Evolutionary conservation across 2,797 vertebrate species (phyloP).

Genomic region (Characodon lateralis): DNA sequence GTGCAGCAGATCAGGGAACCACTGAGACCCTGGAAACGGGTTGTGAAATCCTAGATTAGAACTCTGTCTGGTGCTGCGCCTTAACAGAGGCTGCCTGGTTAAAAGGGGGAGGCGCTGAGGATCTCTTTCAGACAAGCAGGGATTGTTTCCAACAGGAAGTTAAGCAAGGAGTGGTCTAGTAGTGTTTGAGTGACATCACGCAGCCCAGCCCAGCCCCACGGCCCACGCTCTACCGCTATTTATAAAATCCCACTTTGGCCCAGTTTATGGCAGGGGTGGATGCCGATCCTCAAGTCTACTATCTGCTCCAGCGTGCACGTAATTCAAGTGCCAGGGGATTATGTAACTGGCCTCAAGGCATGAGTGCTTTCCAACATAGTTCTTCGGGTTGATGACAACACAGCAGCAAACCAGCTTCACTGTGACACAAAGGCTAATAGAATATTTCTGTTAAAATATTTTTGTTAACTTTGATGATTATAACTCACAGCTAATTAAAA

Average conservation of each 20-base stretch:
- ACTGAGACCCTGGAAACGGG: conserved; percentile 38
- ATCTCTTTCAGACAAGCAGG: conserved; percentile 73
- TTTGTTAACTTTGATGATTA: too few relatives aligned
- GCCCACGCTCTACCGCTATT: conserved; percentile 81
- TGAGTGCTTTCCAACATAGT: conserved; percentile 56
- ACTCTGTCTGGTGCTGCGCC: conserved; percentile 27
- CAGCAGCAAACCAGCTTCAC: conserved; percentile 50
- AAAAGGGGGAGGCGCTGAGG: conserved; percentile 41
- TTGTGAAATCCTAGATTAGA: conserved; percentile 58
- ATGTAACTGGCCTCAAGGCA: conserved; percentile 73
- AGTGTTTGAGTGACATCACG: conserved; percentile 76
- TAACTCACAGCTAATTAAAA: too few relatives aligned
- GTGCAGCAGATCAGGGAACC: conserved; percentile 39
- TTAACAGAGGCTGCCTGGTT: conserved; percentile 20
- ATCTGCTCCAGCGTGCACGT: conserved; percentile 72
- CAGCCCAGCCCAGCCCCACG: conserved; percentile 69
- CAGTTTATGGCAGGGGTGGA: conserved; percentile 75
- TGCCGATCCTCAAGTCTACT: conserved; percentile 74
- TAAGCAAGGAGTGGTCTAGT: conserved; percentile 79
- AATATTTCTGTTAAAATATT: conserved; percentile 26
- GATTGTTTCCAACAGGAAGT: conserved; percentile 84
- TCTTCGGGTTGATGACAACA: conserved; percentile 59
- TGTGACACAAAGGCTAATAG: conserved; percentile 45
- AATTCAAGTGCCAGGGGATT: conserved; percentile 73
- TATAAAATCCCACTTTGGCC: conserved; percentile 80